Evolutionary conservation across 2,113 vertebrate species (phyloP).

Genomic region (Casuarius casuarius): DNA sequence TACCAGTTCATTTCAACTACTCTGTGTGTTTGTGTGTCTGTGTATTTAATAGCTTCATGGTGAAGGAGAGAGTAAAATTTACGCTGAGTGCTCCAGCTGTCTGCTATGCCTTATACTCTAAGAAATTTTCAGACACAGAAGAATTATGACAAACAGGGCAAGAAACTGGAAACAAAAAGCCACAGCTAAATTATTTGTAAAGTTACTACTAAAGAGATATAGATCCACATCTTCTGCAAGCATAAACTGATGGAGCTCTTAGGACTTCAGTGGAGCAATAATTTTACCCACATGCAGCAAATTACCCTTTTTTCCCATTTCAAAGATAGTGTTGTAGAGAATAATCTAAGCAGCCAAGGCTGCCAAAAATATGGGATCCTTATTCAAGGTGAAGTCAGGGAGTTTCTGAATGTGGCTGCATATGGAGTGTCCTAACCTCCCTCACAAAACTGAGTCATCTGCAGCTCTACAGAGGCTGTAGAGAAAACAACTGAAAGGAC

Average conservation of each 20-base stretch:
- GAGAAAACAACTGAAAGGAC: background rate
- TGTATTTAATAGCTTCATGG: background rate
- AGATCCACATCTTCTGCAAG: slow-evolving; percentile 6
- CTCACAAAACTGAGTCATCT: background rate
- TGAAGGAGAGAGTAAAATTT: background rate
- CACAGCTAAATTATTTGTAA: background rate
- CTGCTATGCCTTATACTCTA: background rate
- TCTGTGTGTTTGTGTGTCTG: background rate
- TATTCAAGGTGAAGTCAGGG: background rate
- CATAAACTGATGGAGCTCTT: background rate
- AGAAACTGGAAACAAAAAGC: slow-evolving; percentile 22
- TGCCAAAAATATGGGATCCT: background rate
- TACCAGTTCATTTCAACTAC: background rate
- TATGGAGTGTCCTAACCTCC: background rate
- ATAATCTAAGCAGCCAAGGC: background rate
- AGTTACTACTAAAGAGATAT: background rate
- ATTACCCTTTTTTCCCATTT: background rate
- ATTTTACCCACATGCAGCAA: background rate
- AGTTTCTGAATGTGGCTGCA: background rate
- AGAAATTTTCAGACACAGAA: background rate
- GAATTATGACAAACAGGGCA: background rate
- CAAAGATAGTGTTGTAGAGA: background rate
- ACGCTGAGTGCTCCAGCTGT: background rate
- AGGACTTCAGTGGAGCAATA: background rate
- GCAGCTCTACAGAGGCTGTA: background rate